These are phyloP conservation scores for Ephestia elutella DNA, from an alignment of 1,140 invertebrate species.

Conservation along the genomic window DNA sequence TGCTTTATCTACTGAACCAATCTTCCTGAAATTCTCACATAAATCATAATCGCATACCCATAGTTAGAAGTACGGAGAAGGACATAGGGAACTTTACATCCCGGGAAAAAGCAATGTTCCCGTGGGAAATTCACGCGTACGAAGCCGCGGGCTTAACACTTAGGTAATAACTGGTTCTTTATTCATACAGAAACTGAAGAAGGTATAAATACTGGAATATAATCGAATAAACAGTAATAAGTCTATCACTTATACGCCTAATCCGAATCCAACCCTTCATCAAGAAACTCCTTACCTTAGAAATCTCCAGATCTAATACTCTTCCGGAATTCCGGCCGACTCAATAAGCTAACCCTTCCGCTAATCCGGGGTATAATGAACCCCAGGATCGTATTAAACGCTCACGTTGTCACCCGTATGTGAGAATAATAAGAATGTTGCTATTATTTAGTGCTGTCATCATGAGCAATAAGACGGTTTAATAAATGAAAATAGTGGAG, in stretches of 20 bases:
- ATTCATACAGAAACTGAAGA: no score
- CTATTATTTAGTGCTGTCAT: not conserved
- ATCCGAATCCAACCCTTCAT: not conserved
- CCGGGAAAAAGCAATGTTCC: no score
- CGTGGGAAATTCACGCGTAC: no score
- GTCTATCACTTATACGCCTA: not conserved
- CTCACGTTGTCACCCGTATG: not conserved
- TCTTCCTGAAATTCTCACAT: no score
- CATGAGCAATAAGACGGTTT: not conserved
- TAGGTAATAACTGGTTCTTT: no score
- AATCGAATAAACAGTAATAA: not conserved
- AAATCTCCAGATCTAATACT: not conserved
- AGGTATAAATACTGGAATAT: not conserved
- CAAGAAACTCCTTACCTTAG: constrained; percentile 4
- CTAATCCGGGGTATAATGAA: constrained; percentile 4
- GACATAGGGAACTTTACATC: no score
- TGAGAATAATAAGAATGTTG: not conserved
- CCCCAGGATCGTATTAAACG: constrained; percentile 3
- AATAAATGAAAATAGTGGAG: no score
- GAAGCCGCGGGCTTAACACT: no score
- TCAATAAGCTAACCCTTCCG: constrained; percentile 4
- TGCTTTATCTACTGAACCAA: no score
- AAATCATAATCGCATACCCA: no score
- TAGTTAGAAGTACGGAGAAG: no score
- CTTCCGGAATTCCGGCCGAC: not conserved